Evolutionary conservation across 2,113 vertebrate species (phyloP), one percentile per base, ranked within the genome.

Genomic region (Notothenia rossii): DNA sequence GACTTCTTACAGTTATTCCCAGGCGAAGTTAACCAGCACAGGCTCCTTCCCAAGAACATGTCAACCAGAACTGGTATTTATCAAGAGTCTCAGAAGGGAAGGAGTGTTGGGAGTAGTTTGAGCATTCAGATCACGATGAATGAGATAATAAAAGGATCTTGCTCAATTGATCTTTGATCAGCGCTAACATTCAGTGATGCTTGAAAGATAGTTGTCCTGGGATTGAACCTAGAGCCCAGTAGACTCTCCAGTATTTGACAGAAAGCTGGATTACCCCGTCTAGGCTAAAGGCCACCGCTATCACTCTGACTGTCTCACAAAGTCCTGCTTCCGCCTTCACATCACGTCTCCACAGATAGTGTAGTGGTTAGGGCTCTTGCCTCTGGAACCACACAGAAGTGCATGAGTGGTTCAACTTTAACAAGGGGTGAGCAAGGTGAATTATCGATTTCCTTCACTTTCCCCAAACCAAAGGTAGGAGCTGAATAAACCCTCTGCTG

Each of bases 221-320:
- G 75, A 83, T 71, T 86, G 88, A 91, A 90, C 85, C 77, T 83
- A 72, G 60, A 82, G 73, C 56, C 74, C 53, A 45, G 75, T 72
- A 78, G 75, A 90, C 84, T 87, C 66, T 73, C 69, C 67, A 82
- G 85, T 87, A 92, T 88, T 90, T 90, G 86, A 89, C 85, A 91
- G 87, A 87, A 89, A 93, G 90, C 92, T 90, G 88, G 88, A 94
- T 91, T 92, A 88, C 81, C 87, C 85, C 43, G 62, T 89, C 85
- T 51, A 77, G 90, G 82, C 75, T 78, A 90, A 92, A 93, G 92
- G 90, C 88, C 92, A 91, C 72, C 60, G 59, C 90, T 84, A 92
- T 93, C 91, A 86, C 82, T 93, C 89, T 82, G 80, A 83, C 79
- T 86, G 86, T 75, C 85, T 81, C 65, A 72, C 43, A 18, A 82